These are phyloP conservation scores for Catharus bicknelli DNA, from an alignment of 2,113 vertebrate genomes.

Conservation along the genomic window DNA sequence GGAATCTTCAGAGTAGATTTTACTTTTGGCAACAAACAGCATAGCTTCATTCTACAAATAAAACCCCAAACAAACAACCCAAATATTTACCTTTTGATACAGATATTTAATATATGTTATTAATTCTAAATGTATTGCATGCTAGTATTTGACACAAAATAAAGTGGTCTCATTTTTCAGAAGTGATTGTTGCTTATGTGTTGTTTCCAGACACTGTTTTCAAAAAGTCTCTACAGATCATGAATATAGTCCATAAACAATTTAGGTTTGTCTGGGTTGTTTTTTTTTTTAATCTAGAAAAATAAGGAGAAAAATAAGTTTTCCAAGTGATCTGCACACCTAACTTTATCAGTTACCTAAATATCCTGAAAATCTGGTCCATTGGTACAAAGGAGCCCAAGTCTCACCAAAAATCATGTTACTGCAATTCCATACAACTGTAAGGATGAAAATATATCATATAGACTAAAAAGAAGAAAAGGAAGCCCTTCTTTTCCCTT, in stretches of 20 bases:
- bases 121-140: background rate
- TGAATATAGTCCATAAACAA: background rate
- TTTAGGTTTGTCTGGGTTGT: background rate
- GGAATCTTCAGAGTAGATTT: conserved; percentile 89
- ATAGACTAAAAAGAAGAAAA: background rate
- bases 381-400: background rate
- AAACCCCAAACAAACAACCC: background rate
- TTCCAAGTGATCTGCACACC: background rate
- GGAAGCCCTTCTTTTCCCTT: background rate
- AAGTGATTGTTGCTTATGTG: background rate
- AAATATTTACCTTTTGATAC: background rate
- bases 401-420: background rate
- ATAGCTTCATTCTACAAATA: conserved; percentile 83
- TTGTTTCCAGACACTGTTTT: background rate
- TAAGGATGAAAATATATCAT: background rate
- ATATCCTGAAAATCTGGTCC: background rate
- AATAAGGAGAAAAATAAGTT: background rate
- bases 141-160: background rate
- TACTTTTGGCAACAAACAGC: conserved; percentile 88
- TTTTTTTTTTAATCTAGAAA: background rate
- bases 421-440: background rate
- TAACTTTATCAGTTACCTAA: background rate
- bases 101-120: background rate
- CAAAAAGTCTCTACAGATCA: background rate
- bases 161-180: background rate